Conservation (phyloP, 2,113 vertebrate genomes). For the Benthochromis sp. region DNA sequence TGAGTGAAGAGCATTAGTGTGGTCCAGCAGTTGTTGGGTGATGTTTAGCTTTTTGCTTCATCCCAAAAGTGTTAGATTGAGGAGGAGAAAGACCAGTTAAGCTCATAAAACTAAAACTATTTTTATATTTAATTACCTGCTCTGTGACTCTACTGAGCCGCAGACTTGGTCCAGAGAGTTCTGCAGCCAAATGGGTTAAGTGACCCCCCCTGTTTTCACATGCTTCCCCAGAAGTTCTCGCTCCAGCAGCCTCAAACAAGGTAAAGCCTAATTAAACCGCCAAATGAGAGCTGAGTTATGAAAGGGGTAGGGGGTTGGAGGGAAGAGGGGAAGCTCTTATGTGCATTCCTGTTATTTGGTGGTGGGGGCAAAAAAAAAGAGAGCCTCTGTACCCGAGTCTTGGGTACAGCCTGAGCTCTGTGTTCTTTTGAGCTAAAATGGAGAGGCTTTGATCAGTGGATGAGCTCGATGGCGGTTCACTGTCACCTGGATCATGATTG, state of each 20-base stretch:
- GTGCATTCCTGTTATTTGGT: constrained; percentile 11
- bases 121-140: neutral
- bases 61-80: neutral
- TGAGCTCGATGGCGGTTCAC: neutral
- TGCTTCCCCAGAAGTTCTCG: constrained; percentile 1
- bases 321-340: neutral
- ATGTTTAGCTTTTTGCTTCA: fast-evolving
- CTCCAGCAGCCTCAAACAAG: constrained; percentile 46
- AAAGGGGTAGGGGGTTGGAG: neutral
- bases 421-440: neutral
- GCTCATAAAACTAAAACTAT: neutral
- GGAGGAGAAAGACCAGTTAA: neutral
- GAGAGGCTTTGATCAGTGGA: neutral
- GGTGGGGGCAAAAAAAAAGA: neutral
- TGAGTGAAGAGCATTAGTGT: neutral
- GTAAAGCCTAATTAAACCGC: constrained; percentile 26
- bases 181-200: neutral
- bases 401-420: neutral
- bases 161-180: neutral
- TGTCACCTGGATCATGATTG: neutral
- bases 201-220: neutral
- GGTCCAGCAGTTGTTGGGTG: neutral
- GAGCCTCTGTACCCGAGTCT: neutral
- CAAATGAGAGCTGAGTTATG: constrained; percentile 27
- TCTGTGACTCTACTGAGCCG: neutral